Base-by-base conservation (phyloP, 2,797 vertebrate species). In the Acipenser ruthenus region DNA sequence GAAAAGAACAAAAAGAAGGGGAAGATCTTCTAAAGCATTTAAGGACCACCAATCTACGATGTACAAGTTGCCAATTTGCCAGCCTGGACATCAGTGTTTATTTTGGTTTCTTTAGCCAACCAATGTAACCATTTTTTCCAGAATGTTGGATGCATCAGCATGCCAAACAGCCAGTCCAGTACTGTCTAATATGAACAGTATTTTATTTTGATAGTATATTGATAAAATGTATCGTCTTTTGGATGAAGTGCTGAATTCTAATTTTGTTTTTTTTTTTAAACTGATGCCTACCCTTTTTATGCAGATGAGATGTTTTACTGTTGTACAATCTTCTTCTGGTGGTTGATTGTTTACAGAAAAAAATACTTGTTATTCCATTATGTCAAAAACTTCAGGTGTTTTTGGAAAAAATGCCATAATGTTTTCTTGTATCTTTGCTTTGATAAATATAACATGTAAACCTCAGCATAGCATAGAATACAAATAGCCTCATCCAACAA, bases 1-100 rank as follows among this genome's bases (percentile, higher is more conserved):
- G 96, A 99, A 87, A 98, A 99, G 88, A 98, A 99, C 84, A 96
- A 95, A 93, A 99, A 99, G 91, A 99, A 98, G 93, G 96, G 96
- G 82, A 99, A 98, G 90, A 99, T 99, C 86, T 98, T 99, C 88
- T 99, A 95, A 91, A 84, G 70, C 77, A 72, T 79, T 81, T 72
- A 71, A 75, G 78, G 83, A 89, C 86, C 86, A 86, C 82, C 88
- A 71, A 83, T 64, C 78, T n/a, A 52, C 88, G 84, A 79, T 82
- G 68, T 84, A 89, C 88, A 83, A 87, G 87, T 93, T 93, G 92
- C 93, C 93, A 93, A 91, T 82, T 90, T 87, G 85, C 90, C 88
- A 86, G 87, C 90, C 92, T 89, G 91, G 92, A 92, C 89, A 83
- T 86, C 87, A 84, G 87, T 88, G 90, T 92, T 90, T 85, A 85